A percentile compares a stretch with the other conserved stretches of the same genome.
phyloP scores from a whole-genome alignment of 2,113 vertebrate genomes.

The Calidris pugnax region DNA sequence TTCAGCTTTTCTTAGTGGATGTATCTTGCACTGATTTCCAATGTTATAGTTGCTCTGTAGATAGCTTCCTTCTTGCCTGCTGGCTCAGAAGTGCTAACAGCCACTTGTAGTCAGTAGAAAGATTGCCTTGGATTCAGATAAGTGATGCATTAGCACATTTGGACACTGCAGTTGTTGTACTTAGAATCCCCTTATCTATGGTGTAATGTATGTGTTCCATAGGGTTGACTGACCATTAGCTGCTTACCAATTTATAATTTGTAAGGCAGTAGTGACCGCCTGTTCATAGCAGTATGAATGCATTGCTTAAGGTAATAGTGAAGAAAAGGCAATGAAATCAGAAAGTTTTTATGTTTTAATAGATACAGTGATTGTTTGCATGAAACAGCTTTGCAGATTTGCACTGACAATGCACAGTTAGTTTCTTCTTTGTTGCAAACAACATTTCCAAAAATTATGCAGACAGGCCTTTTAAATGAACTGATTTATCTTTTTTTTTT shows the following conservation, averaged over 20 bases:
- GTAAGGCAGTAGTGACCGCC: neutral
- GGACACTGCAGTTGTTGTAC: neutral
- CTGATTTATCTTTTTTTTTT: neutral
- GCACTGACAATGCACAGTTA: neutral
- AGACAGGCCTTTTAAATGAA: neutral
- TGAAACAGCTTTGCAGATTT: neutral
- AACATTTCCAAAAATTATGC: neutral
- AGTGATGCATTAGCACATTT: neutral
- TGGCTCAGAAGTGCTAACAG: neutral
- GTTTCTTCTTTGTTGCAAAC: neutral
- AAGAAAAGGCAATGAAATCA: neutral
- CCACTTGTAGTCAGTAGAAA: neutral
- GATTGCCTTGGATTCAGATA: neutral
- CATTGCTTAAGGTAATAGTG: neutral
- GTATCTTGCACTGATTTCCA: neutral
- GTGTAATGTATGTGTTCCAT: neutral
- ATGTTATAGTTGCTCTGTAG: neutral
- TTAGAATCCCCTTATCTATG: neutral
- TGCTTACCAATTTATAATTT: neutral
- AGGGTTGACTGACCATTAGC: too few species aligned
- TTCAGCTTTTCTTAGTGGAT: neutral
- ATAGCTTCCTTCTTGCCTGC: neutral
- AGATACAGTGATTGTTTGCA: neutral
- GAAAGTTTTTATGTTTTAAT: neutral
- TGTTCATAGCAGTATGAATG: neutral